Evolutionary conservation across 2,888 invertebrate species (phyloP), one percentile per base, ranked within the genome.

Genomic region (Amphipoea lucens): DNA sequence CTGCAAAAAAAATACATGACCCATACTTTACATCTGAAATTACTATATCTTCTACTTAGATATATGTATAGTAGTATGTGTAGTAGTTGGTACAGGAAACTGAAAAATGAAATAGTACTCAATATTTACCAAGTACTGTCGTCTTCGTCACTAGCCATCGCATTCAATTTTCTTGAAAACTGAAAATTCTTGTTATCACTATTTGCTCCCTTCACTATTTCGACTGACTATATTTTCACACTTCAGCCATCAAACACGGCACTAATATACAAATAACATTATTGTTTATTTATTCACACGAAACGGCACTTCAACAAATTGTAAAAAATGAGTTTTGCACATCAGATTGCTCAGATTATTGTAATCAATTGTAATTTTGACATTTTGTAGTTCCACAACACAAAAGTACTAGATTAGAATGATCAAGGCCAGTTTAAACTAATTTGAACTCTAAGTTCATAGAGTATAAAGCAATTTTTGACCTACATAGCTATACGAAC

Each of bases 71-170:
- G n/a, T n/a, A n/a, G n/a, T n/a, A n/a, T n/a, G n/a, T n/a, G n/a
- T n/a, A n/a, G n/a, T n/a, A n/a, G 9, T 60, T 51, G 14, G 23
- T 63, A 62, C 29, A 60, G 17, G 4, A 65, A 62, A 45, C 36
- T 20, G 36, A 48, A n/a, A 54, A 60, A 54, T 23, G n/a, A 17
- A 29, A 65, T 23, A 9, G 29, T 9, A 12, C 54, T 20, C 65
- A 79, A 72, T 82, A 94, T 95, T 95, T 95, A 98, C 98, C 98
- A 98, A 90, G 97, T 97, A 93, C 95, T 97, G 88, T 97, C 97
- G 86, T 97, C 97, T 90, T 97, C 97, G 85, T 97, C 97, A 89
- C 96, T 94, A 94, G 97, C 97, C 98, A 98, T 98, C 54, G 79
- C 73, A 78, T 66, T 14, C 81, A 79, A 80, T 78, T 65, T 68